Evolutionary conservation across 92 coral and sea anemone genomes (phyloP), one percentile per base, ranked within the genome.

Genomic region (Umimayanthus chanpuru): DNA sequence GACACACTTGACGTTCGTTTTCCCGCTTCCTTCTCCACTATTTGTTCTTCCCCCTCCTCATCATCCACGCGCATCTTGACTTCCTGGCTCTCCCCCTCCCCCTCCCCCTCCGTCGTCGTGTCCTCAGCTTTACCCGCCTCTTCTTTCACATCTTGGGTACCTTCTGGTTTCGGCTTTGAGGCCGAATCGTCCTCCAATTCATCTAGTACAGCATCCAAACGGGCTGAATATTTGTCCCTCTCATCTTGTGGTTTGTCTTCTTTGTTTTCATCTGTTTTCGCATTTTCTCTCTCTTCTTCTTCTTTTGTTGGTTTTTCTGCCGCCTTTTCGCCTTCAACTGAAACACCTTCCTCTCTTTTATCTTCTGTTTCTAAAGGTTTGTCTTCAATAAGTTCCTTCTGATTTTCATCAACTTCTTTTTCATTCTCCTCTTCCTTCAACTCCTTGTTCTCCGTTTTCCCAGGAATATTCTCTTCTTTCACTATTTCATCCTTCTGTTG

Each of bases 211-310:
- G 93, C 93, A 87, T 96, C 98, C 38, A 96, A 90, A 65, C 98
- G 96, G 28, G 98, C 74, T 14, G 98, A 96, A 49, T 96, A 96
- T 73, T 94, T 96, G 88, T 96, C 98, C 20, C 85, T 43, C 43
- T 83, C 77, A 43, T 83, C 78, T 70, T 87, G 64, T 2, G 47
- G 25, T 65, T 91, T 50, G 26, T 28, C 66, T 16, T 88, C 81
- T 53, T 80, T 68, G 65, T 76, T 85, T 40, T 88, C 74, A 9
- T 85, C 93, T 49, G 80, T 86, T 77, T 86, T 65, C 40, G 81
- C 87, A 38, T 91, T 76, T 5, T 28, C 25, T 43, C 65, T 89
- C 18, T 53, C 79, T 58, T 84, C 86, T 20, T 30, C 91, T 16
- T 76, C 88, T 71, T 76, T 77, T 36, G 23, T 29, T 4, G 73